Conservation (phyloP, 2,113 vertebrate genomes). For the Caranx ignobilis region DNA sequence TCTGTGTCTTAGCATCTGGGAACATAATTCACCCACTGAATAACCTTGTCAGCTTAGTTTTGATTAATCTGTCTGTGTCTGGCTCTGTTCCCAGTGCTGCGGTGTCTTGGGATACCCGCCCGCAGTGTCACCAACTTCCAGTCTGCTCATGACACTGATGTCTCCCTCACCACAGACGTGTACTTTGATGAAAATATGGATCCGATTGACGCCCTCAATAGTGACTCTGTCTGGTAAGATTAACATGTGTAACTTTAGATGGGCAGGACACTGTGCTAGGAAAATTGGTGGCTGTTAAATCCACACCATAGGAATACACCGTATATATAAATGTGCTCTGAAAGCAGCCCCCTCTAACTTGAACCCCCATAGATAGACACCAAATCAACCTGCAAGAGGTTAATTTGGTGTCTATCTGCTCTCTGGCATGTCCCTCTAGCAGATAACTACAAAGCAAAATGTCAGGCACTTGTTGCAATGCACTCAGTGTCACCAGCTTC, state of each 20-base stretch:
- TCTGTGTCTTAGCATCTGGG: neutral
- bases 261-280: neutral
- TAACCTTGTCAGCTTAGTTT: neutral
- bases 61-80: neutral
- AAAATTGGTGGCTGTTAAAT: constrained; percentile 9
- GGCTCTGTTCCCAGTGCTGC: constrained; percentile 84
- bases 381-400: neutral
- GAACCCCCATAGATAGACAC: constrained; percentile 28
- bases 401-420: neutral
- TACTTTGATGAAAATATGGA: constrained; percentile 92
- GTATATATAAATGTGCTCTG: constrained; percentile 44
- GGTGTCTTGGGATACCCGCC: constrained; percentile 90
- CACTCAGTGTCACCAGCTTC: too few relatives aligned
- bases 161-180: constrained; percentile 92
- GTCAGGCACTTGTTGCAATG: neutral
- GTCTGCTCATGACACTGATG: constrained; percentile 94
- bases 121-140: constrained; percentile 95
- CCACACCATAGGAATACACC: constrained; percentile 32
- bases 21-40: constrained; percentile 7
- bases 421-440: neutral
- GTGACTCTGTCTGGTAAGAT: constrained; percentile 93
- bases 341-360: constrained; percentile 23
- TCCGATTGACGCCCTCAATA: constrained; percentile 88
- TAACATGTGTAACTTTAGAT: neutral
- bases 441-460: neutral